Conservation (phyloP, 2,888 invertebrate genomes). For the Exocentrus adspersus region DNA sequence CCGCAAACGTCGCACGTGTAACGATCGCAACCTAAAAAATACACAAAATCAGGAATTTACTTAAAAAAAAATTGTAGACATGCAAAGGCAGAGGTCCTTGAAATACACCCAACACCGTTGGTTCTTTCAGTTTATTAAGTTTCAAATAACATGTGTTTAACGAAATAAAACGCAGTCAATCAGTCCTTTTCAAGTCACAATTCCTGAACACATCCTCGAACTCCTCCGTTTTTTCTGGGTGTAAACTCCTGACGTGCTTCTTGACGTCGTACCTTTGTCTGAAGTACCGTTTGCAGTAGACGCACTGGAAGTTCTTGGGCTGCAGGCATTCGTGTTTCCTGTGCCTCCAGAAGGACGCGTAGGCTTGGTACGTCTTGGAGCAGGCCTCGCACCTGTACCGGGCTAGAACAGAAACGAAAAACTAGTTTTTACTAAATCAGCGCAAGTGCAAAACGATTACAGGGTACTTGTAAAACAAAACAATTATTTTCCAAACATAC, state of each 20-base stretch:
- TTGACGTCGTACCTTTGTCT: conserved; percentile 37
- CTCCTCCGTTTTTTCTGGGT: conserved; percentile 31
- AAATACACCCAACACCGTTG: too few relatives aligned
- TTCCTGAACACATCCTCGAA: conserved; percentile 30
- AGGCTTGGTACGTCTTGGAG: conserved; percentile 41
- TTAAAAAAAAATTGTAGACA: too few relatives aligned
- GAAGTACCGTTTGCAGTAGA: conserved; percentile 32
- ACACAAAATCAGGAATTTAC: neutral
- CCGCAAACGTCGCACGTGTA: conserved; percentile 10
- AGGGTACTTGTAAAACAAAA: too few relatives aligned
- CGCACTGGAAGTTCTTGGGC: conserved; percentile 28
- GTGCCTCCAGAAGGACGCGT: conserved; percentile 46
- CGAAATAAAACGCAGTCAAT: neutral
- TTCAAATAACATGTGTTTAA: too few relatives aligned
- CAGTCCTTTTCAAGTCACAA: conserved; percentile 18
- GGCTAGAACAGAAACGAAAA: too few relatives aligned
- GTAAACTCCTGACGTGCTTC: conserved; percentile 36
- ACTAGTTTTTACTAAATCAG: too few relatives aligned
- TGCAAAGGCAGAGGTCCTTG: too few relatives aligned
- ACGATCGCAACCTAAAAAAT: conserved; percentile 6
- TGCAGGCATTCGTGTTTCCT: conserved; percentile 46
- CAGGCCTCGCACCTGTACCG: conserved; percentile 32
- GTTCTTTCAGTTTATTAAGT: too few relatives aligned
- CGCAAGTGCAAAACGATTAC: too few relatives aligned
- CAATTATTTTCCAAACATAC: too few relatives aligned